Evolutionary conservation across 1,140 invertebrate genomes (phyloP), one percentile per base, ranked within the genome.

Genomic region (Ceratosolen fusciceps): DNA sequence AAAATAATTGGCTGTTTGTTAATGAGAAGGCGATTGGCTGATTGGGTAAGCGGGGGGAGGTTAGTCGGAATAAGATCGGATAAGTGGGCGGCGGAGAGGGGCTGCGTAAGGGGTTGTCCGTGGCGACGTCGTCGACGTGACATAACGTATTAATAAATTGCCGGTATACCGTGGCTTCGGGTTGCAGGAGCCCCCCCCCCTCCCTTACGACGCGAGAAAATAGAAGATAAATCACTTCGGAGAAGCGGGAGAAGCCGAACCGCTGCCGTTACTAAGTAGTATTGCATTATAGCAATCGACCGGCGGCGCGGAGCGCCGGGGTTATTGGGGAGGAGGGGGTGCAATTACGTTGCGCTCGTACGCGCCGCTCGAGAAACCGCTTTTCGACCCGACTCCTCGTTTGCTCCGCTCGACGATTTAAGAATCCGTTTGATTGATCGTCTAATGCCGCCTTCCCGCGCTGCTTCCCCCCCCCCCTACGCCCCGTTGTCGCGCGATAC

Each of bases 141-240:
- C 39, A 49, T 65, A 65, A n/a, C 21, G 47, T 47, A 76, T 54
- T 76, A 68, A 76, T 52, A 68, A 68, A 68, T 68, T 54, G 47
- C 52, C n/a, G 49, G n/a, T n/a, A n/a, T n/a, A n/a, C n/a, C n/a
- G n/a, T n/a, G n/a, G n/a, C n/a, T n/a, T n/a, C n/a, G n/a, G n/a
- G n/a, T n/a, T n/a, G 10, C 68, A 47, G 24, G 21, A 47, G 68
- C 68, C 29, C 26, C 24, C 29, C 2, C 19, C 31, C 47, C 68
- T 49, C 26, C 24, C 29, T 2, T 26, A 49, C 47, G n/a, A 47
- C 34, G 26, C 65, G 75, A 71, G 67, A 72, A 78, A 78, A 49
- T 71, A 34, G 56, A 34, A 49, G 54, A 52, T 72, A 62, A 72
- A 78, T 78, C 68, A 72, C 72, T 72, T 78, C 68, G 34, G n/a